Evolutionary conservation across 2,113 vertebrate species (phyloP).

Genomic region (Manacus vitellinus): DNA sequence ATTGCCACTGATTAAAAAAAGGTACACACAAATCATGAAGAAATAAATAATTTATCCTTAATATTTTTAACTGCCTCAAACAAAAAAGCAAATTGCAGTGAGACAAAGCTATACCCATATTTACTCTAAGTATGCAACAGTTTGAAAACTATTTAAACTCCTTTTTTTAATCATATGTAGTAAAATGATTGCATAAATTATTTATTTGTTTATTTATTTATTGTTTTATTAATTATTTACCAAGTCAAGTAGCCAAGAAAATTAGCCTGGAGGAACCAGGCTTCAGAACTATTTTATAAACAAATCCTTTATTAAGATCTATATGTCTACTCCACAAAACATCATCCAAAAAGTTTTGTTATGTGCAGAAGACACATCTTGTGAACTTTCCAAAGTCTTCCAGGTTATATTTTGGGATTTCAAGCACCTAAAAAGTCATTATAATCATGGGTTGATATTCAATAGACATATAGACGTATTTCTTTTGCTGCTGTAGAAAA

Average conservation of each 20-base stretch:
- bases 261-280: background rate
- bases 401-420: background rate
- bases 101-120: fast-evolving
- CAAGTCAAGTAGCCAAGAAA: background rate
- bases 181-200: background rate
- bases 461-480: background rate
- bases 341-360: background rate
- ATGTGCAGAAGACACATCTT: background rate
- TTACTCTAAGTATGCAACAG: background rate
- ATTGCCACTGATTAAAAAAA: background rate
- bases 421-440: background rate
- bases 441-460: background rate
- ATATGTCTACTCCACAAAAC: background rate
- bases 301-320: background rate
- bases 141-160: background rate
- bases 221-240: background rate
- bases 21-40: background rate
- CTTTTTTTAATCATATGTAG: background rate
- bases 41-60: background rate
- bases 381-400: background rate
- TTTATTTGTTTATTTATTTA: background rate
- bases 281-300: background rate
- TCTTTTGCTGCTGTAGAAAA: background rate
- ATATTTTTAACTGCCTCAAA: background rate
- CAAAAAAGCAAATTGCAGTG: background rate